Percentiles rank a stretch among this genome's conserved stretches.
phyloP scores from a whole-genome alignment of 2,113 vertebrate genomes.

The Scortum barcoo region DNA sequence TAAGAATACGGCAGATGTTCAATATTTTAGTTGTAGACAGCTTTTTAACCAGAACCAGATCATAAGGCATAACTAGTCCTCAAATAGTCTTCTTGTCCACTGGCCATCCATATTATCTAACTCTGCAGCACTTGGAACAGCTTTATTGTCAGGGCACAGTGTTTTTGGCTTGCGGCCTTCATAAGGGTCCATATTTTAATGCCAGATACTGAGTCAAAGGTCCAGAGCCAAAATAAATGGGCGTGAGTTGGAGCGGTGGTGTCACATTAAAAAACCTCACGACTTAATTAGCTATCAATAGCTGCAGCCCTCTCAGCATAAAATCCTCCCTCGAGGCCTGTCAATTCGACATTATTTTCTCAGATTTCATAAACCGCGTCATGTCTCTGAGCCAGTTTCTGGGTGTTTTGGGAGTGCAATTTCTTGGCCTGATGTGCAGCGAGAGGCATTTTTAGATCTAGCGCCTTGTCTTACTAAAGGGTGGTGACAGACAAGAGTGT shows the following conservation, averaged over 20 bases:
- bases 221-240: neutral
- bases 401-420: neutral
- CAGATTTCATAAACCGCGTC: neutral
- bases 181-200: neutral
- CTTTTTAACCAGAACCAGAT: neutral
- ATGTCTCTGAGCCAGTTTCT: neutral
- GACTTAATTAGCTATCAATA: neutral
- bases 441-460: neutral
- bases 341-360: neutral
- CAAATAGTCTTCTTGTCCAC: neutral
- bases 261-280: neutral
- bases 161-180: no score
- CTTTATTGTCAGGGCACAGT: no score
- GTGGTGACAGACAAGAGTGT: neutral
- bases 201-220: neutral
- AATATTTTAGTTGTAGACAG: neutral
- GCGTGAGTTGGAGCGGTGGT: neutral
- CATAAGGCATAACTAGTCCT: neutral
- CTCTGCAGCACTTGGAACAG: no score
- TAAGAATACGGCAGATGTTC: neutral
- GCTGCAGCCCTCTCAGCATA: neutral
- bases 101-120: neutral
- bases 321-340: neutral
- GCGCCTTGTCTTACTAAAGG: neutral
- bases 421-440: neutral